Conservation (phyloP, 2,113 vertebrate species). For the Willisornis vidua region DNA sequence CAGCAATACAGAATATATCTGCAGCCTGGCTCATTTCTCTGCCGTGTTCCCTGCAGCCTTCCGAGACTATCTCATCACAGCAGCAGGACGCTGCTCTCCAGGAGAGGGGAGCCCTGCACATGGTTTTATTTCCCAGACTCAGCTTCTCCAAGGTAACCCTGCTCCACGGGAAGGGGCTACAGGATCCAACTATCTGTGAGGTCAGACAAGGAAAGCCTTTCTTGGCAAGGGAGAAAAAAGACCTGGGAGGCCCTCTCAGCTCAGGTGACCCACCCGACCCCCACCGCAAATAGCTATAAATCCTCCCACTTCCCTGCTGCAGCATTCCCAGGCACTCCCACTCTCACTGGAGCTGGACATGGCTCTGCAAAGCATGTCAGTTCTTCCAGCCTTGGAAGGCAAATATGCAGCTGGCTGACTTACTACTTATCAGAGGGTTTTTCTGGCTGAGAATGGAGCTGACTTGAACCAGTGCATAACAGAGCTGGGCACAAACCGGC, state of each 20-base stretch:
- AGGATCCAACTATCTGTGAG: not conserved
- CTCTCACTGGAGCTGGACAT: not conserved
- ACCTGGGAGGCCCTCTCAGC: not conserved
- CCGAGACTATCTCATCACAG: rapidly evolving
- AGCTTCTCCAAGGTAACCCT: not conserved
- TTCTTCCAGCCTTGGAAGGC: not conserved
- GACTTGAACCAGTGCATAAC: not conserved
- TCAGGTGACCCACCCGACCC: conserved; percentile 1
- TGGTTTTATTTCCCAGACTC: not conserved
- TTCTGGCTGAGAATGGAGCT: not conserved
- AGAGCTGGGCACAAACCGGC: not conserved
- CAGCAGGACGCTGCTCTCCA: not conserved
- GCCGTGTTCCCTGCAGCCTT: not conserved
- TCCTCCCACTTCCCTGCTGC: not conserved
- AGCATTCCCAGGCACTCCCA: not conserved
- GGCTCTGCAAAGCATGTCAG: not conserved
- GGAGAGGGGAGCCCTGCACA: rapidly evolving
- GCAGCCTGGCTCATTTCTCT: not conserved
- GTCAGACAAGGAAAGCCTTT: not conserved
- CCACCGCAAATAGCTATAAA: conserved; percentile 11
- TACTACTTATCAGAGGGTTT: not conserved
- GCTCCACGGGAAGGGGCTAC: not conserved
- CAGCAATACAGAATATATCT: not conserved
- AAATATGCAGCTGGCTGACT: not conserved
- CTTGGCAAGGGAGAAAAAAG: conserved; percentile 19